Conservation (phyloP, 2,113 vertebrate genomes). For the Dinomys branickii region DNA sequence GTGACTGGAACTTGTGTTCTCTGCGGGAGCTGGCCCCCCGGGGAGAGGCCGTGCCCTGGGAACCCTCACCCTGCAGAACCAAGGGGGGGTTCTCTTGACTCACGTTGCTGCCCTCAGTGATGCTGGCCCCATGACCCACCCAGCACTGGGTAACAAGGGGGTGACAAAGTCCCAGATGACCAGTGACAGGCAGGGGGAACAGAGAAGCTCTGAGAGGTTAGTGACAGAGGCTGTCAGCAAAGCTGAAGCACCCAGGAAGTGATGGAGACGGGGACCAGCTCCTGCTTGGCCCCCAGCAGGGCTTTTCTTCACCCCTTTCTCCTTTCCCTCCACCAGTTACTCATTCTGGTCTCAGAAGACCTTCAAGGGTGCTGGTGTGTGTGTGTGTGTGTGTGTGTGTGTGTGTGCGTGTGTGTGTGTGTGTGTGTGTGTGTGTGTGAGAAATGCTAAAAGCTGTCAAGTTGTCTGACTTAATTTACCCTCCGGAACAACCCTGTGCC, state of each 20-base stretch:
- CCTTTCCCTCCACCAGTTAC: neutral
- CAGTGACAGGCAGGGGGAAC: constrained; percentile 26
- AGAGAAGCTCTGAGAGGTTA: constrained; percentile 2
- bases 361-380: neutral
- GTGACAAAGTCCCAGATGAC: constrained; percentile 67
- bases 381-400: neutral
- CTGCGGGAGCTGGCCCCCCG: neutral
- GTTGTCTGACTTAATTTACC: neutral
- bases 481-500: neutral
- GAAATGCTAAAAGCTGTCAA: neutral
- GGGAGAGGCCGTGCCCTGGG: neutral
- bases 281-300: neutral
- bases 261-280: neutral
- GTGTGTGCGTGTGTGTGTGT: no score
- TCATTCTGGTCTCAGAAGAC: neutral
- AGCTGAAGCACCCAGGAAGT: neutral
- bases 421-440: neutral
- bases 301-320: neutral
- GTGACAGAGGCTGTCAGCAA: neutral
- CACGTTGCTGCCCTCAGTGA: neutral
- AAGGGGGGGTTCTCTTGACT: neutral
- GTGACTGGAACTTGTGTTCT: neutral
- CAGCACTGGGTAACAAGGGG: neutral
- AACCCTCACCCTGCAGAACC: neutral
- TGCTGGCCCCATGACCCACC: neutral